Conservation (phyloP, 1,140 invertebrate species). For the Drosophila sechellia region DNA sequence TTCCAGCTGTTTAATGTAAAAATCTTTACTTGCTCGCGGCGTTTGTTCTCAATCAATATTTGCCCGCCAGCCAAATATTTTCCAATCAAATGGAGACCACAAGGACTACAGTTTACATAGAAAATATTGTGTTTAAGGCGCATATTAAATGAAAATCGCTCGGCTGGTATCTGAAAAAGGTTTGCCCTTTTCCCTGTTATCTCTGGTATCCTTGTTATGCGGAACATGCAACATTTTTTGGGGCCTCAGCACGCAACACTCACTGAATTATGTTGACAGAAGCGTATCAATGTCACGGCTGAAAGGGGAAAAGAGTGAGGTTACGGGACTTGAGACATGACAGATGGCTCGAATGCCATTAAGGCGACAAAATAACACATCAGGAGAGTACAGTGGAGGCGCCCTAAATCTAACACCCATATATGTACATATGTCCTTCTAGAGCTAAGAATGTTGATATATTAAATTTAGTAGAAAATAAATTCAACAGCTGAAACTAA, state of each 20-base stretch:
- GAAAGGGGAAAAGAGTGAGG: neutral
- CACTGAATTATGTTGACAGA: constrained; percentile 45
- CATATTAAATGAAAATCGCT: constrained; percentile 41
- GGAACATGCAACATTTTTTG: constrained; percentile 34
- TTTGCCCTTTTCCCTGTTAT: constrained; percentile 14
- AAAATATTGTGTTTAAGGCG: constrained; percentile 47
- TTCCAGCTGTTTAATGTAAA: constrained; percentile 19
- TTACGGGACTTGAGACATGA: constrained; percentile 17
- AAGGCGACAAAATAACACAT: constrained; percentile 10
- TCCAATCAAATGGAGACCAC: constrained; percentile 35
- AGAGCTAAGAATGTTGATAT: neutral
- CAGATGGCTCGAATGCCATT: constrained; percentile 32
- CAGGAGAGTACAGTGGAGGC: constrained; percentile 10
- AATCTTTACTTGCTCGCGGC: constrained; percentile 5
- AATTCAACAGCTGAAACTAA: too few relatives aligned
- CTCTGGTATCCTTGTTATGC: constrained; percentile 21
- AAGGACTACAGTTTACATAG: constrained; percentile 27
- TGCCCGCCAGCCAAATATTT: constrained; percentile 30
- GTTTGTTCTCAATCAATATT: constrained; percentile 39
- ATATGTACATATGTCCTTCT: too few relatives aligned
- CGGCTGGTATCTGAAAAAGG: constrained; percentile 16
- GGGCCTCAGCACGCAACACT: constrained; percentile 30
- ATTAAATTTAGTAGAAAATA: neutral
- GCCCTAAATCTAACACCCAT: neutral
- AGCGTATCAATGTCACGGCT: constrained; percentile 42